Percentiles rank a stretch among this genome's conserved stretches.
These are phyloP conservation scores for Ecliptopera silaceata DNA, from an alignment of 2,888 invertebrate genomes.

Conservation along the genomic window DNA sequence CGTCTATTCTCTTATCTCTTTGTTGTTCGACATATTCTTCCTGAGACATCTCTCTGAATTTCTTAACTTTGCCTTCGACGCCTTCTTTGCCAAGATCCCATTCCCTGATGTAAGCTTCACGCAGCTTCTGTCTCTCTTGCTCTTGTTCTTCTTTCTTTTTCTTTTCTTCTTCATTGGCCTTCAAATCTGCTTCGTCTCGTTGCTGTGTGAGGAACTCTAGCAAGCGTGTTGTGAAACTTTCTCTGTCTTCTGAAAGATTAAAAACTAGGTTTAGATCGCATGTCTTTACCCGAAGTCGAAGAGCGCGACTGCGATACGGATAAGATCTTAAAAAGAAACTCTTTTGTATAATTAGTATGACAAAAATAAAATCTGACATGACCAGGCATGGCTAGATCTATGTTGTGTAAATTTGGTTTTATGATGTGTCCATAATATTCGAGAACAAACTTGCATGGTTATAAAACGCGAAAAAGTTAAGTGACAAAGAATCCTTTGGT, in stretches of 20 bases:
- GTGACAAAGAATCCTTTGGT: too few species aligned
- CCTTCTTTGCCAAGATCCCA: conserved; percentile 90
- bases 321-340: too few species aligned
- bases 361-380: too few species aligned
- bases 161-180: conserved; percentile 68
- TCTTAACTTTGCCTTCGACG: conserved; percentile 70
- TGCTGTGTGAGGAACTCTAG: conserved; percentile 74
- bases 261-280: not conserved
- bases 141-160: conserved; percentile 71
- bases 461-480: too few species aligned
- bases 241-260: conserved; percentile 61
- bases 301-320: too few species aligned
- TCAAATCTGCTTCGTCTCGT: conserved; percentile 74
- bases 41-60: conserved; percentile 85
- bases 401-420: too few species aligned
- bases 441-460: too few species aligned
- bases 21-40: conserved; percentile 91
- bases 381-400: too few species aligned
- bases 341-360: too few species aligned
- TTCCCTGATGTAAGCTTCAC: conserved; percentile 84
- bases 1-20: conserved; percentile 86
- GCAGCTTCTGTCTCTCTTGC: conserved; percentile 73
- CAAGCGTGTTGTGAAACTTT: conserved; percentile 68
- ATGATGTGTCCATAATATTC: too few species aligned
- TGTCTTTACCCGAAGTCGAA: too few species aligned